Base-by-base conservation (phyloP, 35 echinoderm and acorn worm species). In the Hemicentrotus pulcherrimus region DNA sequence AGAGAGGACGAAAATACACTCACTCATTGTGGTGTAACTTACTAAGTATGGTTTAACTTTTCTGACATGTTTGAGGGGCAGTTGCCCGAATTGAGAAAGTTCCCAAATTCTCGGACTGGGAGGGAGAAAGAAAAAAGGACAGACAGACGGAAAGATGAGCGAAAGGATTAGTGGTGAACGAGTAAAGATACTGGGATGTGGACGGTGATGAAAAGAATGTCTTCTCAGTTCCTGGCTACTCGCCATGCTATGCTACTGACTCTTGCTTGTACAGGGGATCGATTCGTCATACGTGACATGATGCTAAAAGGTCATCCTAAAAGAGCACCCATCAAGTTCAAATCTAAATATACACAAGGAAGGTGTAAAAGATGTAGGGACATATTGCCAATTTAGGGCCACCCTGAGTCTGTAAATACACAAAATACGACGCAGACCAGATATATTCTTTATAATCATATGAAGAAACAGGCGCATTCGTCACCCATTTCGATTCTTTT, bases 281-380 rank as follows among this genome's bases (percentile, higher is more conserved):
- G 65, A 78, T 90, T 47, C 32, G 88, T 33, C 33, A 90, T 11
- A 90, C 88, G 88, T 90, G 88, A 90, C 88, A 33, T 28, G 16
- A 90, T 90, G 88, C 46, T 90, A 13, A 90, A 90, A 90, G 88
- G 88, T 90, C 46, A 47, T 0, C 5, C 88, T 46, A 90, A 90
- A 90, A 47, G 88, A 47, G 88, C 31, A 8, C 88, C 46, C 88
- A 47, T 90, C 88, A 90, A 90, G 88, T 90, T 90, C 88, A 90
- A 90, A 90, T 33, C 88, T 90, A 90, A 90, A 90, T 90, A 90
- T 90, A 90, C 88, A 90, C n/a, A 45, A 32, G 88, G 88, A 90
- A 90, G 88, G 46, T 47, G 88, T 90, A 45, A 90, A 90, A 90
- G 88, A 90, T 22, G 88, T 45, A 90, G 88, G 9, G 65, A 78